Evolutionary conservation across 2,888 invertebrate species (phyloP).

Genomic region (Rotaria sp.): DNA sequence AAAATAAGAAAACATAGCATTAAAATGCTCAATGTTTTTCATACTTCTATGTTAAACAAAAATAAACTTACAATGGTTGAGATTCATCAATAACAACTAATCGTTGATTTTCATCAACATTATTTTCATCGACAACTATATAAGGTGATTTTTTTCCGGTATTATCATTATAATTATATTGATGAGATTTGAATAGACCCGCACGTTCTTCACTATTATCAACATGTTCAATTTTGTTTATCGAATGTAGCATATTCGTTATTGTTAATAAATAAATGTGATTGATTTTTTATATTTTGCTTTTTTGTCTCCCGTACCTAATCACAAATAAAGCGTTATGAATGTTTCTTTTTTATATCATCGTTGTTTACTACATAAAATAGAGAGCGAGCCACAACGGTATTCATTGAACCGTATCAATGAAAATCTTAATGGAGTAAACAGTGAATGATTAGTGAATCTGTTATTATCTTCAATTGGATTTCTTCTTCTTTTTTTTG

Average conservation of each 20-base stretch:
- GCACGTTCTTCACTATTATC: not conserved
- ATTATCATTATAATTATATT: not conserved
- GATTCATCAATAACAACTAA: not conserved
- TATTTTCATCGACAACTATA: not conserved
- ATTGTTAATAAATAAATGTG: too few species aligned
- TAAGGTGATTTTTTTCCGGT: not conserved
- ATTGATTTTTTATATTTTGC: not conserved
- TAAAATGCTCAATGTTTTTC: too few species aligned
- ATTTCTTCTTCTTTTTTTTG: too few species aligned
- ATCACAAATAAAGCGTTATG: not conserved
- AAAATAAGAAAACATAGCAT: too few species aligned
- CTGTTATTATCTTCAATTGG: too few species aligned
- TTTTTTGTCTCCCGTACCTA: not conserved
- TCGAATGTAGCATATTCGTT: not conserved
- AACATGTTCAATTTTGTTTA: not conserved
- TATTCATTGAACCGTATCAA: not conserved
- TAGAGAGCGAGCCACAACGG: not conserved
- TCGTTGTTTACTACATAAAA: not conserved
- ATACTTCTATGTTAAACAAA: too few species aligned
- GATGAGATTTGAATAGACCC: not conserved
- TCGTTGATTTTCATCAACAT: not conserved
- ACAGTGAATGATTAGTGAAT: too few species aligned
- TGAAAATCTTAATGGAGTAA: not conserved
- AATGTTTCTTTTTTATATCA: not conserved
- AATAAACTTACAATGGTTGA: not conserved